Conservation (phyloP, 2,888 invertebrate species). For the Drosophila diplacantha region DNA sequence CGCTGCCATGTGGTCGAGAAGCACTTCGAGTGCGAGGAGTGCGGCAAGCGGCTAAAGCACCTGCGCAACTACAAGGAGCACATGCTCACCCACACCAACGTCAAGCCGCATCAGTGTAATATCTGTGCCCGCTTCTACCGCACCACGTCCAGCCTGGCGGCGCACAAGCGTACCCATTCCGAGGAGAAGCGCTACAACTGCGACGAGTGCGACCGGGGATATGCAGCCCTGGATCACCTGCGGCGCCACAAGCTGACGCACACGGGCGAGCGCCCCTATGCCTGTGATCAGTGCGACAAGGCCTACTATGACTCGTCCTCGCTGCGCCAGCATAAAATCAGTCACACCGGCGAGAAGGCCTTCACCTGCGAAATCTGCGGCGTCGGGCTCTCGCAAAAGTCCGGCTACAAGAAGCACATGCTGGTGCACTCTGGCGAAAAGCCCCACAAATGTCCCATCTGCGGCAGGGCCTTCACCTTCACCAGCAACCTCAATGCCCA, state of each 20-base stretch:
- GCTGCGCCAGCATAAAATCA: constrained; percentile 74
- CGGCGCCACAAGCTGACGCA: constrained; percentile 60
- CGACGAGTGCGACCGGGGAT: constrained; percentile 58
- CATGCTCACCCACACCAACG: constrained; percentile 74
- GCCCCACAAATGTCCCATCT: constrained; percentile 75
- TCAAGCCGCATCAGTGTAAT: constrained; percentile 57
- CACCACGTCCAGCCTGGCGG: constrained; percentile 61
- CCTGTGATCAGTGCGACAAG: constrained; percentile 74
- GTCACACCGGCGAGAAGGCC: constrained; percentile 76
- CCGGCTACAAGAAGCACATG: constrained; percentile 78
- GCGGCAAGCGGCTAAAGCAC: constrained; percentile 76
- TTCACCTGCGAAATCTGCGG: constrained; percentile 77
- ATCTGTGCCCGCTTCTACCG: constrained; percentile 57
- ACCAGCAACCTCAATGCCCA: constrained; percentile 77
- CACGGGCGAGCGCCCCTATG: constrained; percentile 59
- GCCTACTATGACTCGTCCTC: constrained; percentile 76
- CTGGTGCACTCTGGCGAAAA: constrained; percentile 77
- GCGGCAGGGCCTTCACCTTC: constrained; percentile 75
- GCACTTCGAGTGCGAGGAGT: constrained; percentile 74
- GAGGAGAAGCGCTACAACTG: constrained; percentile 76
- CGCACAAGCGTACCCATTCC: constrained; percentile 61
- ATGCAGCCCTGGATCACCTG: constrained; percentile 58
- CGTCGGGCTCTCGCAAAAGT: constrained; percentile 77
- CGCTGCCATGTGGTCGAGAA: constrained; percentile 76
- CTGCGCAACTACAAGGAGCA: constrained; percentile 77